These are phyloP conservation scores for Teinopalpus imperialis DNA, from an alignment of 2,888 invertebrate genomes.

Conservation along the genomic window DNA sequence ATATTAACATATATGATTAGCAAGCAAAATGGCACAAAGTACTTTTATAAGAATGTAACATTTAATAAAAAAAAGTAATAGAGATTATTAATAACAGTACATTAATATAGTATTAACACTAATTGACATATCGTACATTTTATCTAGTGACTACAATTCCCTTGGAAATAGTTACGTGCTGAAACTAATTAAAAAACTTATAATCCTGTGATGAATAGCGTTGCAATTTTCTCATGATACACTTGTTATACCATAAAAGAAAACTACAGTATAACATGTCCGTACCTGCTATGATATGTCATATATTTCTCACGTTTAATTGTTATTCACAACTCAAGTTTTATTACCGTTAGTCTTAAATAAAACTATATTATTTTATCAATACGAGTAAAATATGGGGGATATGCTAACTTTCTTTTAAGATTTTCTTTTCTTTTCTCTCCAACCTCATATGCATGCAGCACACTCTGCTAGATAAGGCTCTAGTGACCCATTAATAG, in stretches of 20 bases:
- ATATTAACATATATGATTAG: too few species aligned
- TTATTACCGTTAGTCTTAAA: too few species aligned
- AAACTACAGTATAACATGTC: constrained; percentile 43
- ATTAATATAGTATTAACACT: constrained; percentile 16
- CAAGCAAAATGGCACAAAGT: constrained; percentile 4
- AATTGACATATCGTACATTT: constrained; percentile 18
- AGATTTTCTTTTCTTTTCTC: too few species aligned
- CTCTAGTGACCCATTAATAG: too few species aligned
- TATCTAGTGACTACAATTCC: constrained; percentile 5
- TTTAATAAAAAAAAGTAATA: constrained; percentile 14
- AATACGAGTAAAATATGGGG: too few species aligned
- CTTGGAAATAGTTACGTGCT: constrained; percentile 15
- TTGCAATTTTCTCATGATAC: constrained; percentile 36
- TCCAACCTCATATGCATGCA: too few species aligned
- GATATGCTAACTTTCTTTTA: too few species aligned
- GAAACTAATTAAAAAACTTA: constrained; percentile 6
- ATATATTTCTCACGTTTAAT: constrained; percentile 70
- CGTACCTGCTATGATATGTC: constrained; percentile 57
- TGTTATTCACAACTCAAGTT: too few species aligned
- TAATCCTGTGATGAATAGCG: constrained; percentile 18
- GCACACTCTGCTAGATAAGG: too few species aligned
- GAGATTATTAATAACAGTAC: constrained; percentile 6
- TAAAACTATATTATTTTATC: too few species aligned
- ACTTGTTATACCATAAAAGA: constrained; percentile 34
- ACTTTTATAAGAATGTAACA: constrained; percentile 5